Evolutionary conservation across 2,113 vertebrate species (phyloP).

Genomic region (Sorex araneus): DNA sequence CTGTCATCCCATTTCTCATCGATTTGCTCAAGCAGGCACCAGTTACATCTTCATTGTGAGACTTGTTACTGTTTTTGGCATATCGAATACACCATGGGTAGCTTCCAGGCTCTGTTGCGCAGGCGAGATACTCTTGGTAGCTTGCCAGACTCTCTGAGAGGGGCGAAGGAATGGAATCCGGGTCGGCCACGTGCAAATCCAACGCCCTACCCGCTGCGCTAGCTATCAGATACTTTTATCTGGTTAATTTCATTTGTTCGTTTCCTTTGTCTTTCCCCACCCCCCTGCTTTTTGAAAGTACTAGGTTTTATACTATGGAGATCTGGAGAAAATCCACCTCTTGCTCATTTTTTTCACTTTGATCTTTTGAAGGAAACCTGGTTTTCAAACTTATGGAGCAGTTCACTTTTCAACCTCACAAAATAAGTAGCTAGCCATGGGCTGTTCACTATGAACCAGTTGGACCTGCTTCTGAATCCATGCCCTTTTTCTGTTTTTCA

Average conservation of each 20-base stretch:
- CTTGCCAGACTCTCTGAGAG: no score
- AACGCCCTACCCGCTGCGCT: no score
- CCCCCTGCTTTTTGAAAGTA: not conserved
- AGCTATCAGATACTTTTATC: not conserved
- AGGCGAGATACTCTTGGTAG: no score
- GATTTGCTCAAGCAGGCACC: no score
- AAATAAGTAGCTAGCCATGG: not conserved
- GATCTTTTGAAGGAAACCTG: constrained; percentile 41
- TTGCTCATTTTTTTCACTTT: not conserved
- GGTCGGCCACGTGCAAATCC: no score
- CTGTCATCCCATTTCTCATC: no score
- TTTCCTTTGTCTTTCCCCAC: constrained; percentile 40
- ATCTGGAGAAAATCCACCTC: not conserved
- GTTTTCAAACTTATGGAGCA: not conserved
- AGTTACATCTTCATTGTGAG: no score
- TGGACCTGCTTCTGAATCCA: not conserved
- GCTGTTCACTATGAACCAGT: not conserved
- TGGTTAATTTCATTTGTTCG: not conserved
- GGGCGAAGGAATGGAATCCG: no score
- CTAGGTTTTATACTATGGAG: not conserved
- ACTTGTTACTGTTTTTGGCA: no score
- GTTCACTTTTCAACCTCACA: fast-evolving
- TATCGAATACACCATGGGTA: no score
- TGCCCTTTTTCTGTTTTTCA: not conserved
- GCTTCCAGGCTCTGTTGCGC: no score